Evolutionary conservation across 2,888 invertebrate species (phyloP), one percentile per base, ranked within the genome.

Genomic region (Xanthia icteritia): DNA sequence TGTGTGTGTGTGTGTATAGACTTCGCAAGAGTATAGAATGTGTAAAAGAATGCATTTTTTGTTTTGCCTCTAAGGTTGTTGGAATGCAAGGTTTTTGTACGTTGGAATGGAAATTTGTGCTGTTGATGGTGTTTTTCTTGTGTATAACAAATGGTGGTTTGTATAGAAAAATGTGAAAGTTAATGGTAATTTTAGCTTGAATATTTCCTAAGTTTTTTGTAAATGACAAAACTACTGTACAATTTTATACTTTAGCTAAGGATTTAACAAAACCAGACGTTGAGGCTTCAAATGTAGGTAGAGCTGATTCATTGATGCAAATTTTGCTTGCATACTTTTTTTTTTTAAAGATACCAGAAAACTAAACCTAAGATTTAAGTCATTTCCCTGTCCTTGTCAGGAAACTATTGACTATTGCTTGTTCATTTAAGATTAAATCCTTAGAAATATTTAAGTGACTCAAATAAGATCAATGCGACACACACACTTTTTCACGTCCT

Each of bases 31-130:
- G 80, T 78, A 81, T 84, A 88, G 88, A 88, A 79, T 70, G 84
- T 83, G 78, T 76, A 69, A 58, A 76, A 78, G 86, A 78, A 88
- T 88, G 79, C 36, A 79, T 77, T 87, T 87, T 88, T 87, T 88
- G 75, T 84, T 81, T 76, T 23, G 67, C 64, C 39, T 69, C 71
- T 74, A 77, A 66, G 79, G n/a, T 67, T 71, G 73, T 48, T 23
- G 79, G 76, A 74, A 84, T 85, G 86, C 23, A 20, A n/a, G 6
- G 60, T 84, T 77, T 85, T 84, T 85, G 69, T 82, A 0, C 39
- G 13, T 17, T 36, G 80, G 79, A 61, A 83, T 81, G 83, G 73
- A 88, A 79, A 79, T 84, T 73, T 66, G 65, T 81, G 36, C 48
- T 39, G 64, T 39, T 67, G 27, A 63, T 73, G 20, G 31, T 36